phyloP scores from a whole-genome alignment of 2,888 invertebrate species.

The Pseudococcus longispinus region DNA sequence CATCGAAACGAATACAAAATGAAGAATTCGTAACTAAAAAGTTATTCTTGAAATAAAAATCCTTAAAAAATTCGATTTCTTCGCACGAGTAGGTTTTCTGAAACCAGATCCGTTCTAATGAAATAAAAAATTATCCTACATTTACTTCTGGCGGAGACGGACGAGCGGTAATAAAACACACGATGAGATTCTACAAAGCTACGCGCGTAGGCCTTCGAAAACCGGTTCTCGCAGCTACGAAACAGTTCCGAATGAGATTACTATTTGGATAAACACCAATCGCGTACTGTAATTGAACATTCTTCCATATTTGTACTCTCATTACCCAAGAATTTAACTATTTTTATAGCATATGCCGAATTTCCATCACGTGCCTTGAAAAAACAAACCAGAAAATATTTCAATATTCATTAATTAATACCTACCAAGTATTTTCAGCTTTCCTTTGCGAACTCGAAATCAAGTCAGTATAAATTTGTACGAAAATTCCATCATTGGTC shows the following conservation, averaged over 20 bases:
- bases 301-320: constrained; percentile 24
- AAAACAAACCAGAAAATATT: not conserved
- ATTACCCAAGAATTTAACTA: not conserved
- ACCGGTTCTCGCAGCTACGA: constrained; percentile 29
- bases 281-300: constrained; percentile 23
- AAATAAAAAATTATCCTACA: not conserved
- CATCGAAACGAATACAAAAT: not conserved
- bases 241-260: constrained; percentile 35
- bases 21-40: not conserved
- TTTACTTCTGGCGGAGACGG: not conserved
- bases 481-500: not conserved
- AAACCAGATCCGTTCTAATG: not conserved
- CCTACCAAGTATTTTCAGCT: not conserved
- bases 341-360: not conserved
- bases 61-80: not conserved
- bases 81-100: not conserved
- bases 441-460: not conserved
- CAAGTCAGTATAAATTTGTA: not conserved
- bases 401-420: not conserved
- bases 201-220: constrained; percentile 42
- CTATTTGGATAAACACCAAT: constrained; percentile 37
- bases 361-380: not conserved
- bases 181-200: not conserved
- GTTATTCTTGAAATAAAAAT: not conserved
- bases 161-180: constrained; percentile 16